Base-by-base conservation (phyloP, 2,888 invertebrate species). In the Sminthurides aquaticus region DNA sequence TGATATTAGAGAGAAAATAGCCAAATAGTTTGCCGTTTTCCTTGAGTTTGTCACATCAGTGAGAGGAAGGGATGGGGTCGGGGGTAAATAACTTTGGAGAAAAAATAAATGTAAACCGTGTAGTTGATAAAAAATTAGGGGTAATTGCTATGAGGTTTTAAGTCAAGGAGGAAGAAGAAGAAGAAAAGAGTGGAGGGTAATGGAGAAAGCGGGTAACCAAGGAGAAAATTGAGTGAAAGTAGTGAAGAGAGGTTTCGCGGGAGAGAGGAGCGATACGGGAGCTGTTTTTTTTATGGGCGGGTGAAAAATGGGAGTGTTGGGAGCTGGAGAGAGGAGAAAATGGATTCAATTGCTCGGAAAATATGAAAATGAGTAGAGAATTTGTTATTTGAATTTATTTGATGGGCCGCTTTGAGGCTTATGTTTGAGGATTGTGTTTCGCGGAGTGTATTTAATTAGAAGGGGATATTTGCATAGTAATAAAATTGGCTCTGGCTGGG, bases 51-150 rank as follows among this genome's bases (percentile, higher is more conserved):
- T 11, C 11, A 18, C 43, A 25, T 55, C 5, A 25, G 25, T 18
- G 25, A 25, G 55, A 55, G 3, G 22, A 25, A 22, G 55, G 25
- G 55, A 22, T 22, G 25, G 26, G 22, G 24, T 24, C 3, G 18
- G 55, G 55, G 18, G 55, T 24, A 20, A 43, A 43, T 43, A 43
- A 43, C 18, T 11, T 8, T 18, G 43, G 43, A 18, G 8, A 43
- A n/a, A 43, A 43, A 43, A 18, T 43, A 18, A 11, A 43, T 43
- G 43, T 43, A 18, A 8, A 43, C 8, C 11, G 43, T 8, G 18
- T 43, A 64, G 67, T 72, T 70, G 69, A 71, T 71, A 69, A 72
- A 71, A 72, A 71, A 64, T 65, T 70, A 68, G 64, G 69, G 66
- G 69, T 70, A 67, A 67, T 65, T 67, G 66, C 65, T 65, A 65